Conservation (phyloP, 2,797 vertebrate species). For the Epinephelus coioides region DNA sequence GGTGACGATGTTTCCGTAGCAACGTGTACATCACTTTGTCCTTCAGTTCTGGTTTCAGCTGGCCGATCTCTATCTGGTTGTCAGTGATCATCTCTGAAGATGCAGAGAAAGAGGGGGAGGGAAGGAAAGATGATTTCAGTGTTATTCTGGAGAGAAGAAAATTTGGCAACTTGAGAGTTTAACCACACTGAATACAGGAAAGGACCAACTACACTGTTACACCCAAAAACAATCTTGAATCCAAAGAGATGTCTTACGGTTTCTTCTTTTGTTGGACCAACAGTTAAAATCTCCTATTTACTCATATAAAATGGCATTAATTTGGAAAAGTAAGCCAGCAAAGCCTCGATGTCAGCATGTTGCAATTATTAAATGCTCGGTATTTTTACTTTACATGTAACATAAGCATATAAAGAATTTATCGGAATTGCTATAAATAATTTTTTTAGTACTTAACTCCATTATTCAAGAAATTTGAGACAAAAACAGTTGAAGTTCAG, state of each 20-base stretch:
- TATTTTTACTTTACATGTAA: background rate
- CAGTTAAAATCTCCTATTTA: background rate
- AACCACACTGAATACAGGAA: background rate
- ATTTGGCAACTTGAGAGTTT: too few species aligned
- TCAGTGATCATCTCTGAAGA: conserved; percentile 93
- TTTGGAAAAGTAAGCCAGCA: background rate
- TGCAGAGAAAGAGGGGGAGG: background rate
- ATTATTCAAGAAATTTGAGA: background rate
- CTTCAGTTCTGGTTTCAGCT: conserved; percentile 93
- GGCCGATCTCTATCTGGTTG: conserved; percentile 94
- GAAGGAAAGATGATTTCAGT: background rate
- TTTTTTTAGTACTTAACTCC: background rate
- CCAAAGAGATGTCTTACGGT: background rate
- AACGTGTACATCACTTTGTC: conserved; percentile 97
- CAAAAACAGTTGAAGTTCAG: background rate
- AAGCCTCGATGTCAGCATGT: background rate
- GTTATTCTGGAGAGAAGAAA: background rate
- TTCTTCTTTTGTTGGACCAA: background rate
- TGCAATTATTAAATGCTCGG: background rate
- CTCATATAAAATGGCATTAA: background rate
- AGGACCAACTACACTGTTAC: background rate
- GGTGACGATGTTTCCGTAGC: conserved; percentile 96
- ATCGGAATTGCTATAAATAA: background rate
- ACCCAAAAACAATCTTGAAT: background rate
- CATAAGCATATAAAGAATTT: background rate